phyloP scores from a whole-genome alignment of 1,140 invertebrate species.

The Trichonephila clavipes region DNA sequence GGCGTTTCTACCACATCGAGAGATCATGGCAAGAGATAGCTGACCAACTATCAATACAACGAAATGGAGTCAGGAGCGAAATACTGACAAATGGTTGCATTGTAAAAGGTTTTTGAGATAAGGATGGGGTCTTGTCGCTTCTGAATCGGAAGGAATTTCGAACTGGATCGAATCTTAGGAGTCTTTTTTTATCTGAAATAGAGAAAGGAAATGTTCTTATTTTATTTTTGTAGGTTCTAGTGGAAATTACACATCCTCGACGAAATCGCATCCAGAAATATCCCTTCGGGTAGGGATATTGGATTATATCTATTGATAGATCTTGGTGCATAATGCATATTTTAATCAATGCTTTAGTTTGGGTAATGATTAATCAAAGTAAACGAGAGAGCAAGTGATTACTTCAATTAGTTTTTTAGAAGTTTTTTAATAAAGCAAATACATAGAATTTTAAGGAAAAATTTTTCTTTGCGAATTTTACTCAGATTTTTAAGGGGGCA shows the following conservation, averaged over 20 bases:
- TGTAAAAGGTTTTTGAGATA: slow-evolving; percentile 49
- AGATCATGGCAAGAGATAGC: slow-evolving; percentile 42
- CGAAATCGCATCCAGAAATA: background rate
- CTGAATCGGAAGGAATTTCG: background rate
- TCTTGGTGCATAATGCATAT: background rate
- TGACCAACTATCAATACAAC: slow-evolving; percentile 36
- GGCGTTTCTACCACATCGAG: background rate
- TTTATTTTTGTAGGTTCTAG: background rate
- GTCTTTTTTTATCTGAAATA: background rate
- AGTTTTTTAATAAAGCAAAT: too few relatives aligned
- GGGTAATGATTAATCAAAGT: too few relatives aligned
- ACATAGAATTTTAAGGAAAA: too few relatives aligned
- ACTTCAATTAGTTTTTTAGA: too few relatives aligned
- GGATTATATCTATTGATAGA: background rate
- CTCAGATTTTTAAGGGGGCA: too few relatives aligned
- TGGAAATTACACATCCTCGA: background rate
- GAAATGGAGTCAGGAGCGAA: background rate
- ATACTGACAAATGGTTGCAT: slow-evolving; percentile 12
- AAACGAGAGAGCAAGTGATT: too few relatives aligned
- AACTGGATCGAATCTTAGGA: background rate
- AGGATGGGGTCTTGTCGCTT: slow-evolving; percentile 24
- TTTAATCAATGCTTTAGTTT: too few relatives aligned
- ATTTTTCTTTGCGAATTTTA: too few relatives aligned
- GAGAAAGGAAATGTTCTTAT: background rate
- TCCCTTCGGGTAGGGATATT: background rate